Evolutionary conservation across 2,888 invertebrate species (phyloP).

Genomic region (Xanthorhoe spadicearia): DNA sequence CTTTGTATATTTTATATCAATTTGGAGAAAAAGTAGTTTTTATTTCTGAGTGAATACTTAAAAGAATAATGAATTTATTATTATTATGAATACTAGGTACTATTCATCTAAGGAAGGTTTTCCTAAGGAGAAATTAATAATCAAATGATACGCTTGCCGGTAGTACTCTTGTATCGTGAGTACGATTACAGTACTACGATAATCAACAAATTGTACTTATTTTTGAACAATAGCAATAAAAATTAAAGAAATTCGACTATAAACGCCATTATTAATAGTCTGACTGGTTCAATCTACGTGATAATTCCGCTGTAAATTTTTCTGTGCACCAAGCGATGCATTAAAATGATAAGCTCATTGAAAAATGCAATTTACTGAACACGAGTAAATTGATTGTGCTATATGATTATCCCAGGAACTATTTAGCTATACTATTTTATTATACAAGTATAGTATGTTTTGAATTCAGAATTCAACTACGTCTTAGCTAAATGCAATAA

Average conservation of each 20-base stretch:
- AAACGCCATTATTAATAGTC: not conserved
- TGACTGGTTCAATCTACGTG: not conserved
- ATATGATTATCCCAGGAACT: conserved; percentile 22
- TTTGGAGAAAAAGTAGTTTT: too few relatives aligned
- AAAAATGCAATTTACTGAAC: conserved; percentile 25
- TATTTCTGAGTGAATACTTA: too few relatives aligned
- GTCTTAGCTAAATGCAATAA: not conserved
- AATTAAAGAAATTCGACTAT: not conserved
- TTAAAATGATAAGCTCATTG: conserved; percentile 25
- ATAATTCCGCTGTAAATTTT: conserved; percentile 12
- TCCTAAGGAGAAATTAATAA: too few relatives aligned
- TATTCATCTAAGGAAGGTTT: too few relatives aligned
- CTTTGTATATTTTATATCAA: too few relatives aligned
- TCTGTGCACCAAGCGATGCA: conserved; percentile 14
- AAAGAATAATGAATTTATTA: too few relatives aligned
- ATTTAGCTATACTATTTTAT: not conserved
- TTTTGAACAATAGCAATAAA: too few relatives aligned
- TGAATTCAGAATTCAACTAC: not conserved
- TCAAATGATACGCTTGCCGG: too few relatives aligned
- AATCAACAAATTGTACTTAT: too few relatives aligned
- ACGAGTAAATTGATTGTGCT: conserved; percentile 21
- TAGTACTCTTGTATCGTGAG: too few relatives aligned
- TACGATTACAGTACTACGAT: too few relatives aligned
- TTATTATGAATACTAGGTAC: too few relatives aligned
- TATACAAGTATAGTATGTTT: not conserved